Conservation (phyloP, 2,113 vertebrate species). For the Daphoenositta chrysoptera region DNA sequence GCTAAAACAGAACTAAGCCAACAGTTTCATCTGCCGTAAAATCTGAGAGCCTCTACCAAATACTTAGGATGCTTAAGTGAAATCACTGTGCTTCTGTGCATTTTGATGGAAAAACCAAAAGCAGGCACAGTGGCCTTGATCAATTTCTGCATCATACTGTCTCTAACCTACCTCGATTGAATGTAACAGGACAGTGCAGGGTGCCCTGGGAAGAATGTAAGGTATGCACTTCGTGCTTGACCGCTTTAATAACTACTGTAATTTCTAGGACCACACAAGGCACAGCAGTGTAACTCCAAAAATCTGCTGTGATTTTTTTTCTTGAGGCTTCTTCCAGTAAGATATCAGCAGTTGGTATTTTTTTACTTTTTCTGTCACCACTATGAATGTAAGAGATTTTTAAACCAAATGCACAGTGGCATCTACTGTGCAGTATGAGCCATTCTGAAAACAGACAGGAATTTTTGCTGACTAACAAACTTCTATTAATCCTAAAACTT, state of each 20-base stretch:
- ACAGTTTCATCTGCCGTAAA: neutral
- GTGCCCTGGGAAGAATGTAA: neutral
- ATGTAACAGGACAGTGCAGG: neutral
- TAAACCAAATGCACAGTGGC: neutral
- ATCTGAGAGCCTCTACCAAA: neutral
- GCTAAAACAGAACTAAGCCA: neutral
- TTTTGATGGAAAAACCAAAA: neutral
- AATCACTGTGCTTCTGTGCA: neutral
- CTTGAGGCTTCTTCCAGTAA: neutral
- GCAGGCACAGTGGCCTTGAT: neutral
- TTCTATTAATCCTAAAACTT: neutral
- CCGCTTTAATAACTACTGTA: neutral
- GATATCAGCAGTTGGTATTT: neutral
- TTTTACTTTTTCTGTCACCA: neutral
- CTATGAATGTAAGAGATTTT: neutral
- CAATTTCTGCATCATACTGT: neutral
- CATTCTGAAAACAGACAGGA: neutral
- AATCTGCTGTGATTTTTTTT: neutral
- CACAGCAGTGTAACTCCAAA: neutral
- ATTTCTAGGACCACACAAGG: neutral
- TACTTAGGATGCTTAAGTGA: neutral
- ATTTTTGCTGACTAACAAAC: neutral
- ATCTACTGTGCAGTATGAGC: neutral
- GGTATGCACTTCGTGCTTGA: neutral
- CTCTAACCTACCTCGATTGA: neutral